Evolutionary conservation across 2,797 vertebrate genomes (phyloP).

Genomic region (Strix occidentalis): DNA sequence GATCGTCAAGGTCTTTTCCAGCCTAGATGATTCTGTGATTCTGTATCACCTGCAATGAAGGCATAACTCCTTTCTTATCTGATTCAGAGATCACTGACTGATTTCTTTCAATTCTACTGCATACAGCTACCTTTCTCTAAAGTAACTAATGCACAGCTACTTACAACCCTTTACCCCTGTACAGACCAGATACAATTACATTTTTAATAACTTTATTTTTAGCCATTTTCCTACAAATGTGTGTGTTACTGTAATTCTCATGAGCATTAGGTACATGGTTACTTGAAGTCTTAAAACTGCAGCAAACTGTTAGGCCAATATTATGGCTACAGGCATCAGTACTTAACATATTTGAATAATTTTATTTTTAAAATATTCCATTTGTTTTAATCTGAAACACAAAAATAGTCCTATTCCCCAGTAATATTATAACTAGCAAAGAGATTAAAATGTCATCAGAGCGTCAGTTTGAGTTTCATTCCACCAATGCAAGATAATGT

Average conservation of each 20-base stretch:
- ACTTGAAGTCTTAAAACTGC: background rate
- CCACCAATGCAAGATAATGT: conserved; percentile 43
- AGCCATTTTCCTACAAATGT: background rate
- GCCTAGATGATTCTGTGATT: too few relatives aligned
- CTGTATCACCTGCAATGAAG: background rate
- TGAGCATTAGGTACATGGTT: background rate
- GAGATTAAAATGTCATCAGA: conserved; percentile 23
- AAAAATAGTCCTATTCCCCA: background rate
- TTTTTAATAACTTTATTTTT: background rate
- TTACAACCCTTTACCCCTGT: background rate
- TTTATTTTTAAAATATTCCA: background rate
- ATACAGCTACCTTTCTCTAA: background rate
- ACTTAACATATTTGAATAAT: background rate
- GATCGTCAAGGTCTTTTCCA: too few relatives aligned
- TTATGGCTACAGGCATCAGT: background rate
- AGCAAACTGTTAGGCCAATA: background rate
- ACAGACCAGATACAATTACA: background rate
- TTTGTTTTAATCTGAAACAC: background rate
- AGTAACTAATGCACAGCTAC: background rate
- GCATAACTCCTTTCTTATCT: background rate
- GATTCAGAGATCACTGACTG: background rate
- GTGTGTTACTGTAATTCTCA: background rate
- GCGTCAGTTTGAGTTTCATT: conserved; percentile 47
- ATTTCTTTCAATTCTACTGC: background rate
- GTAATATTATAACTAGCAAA: background rate